Percentiles rank a stretch among this genome's conserved stretches.
Evolutionary conservation across 2,113 vertebrate species (phyloP).

Genomic region (Apodemus speciosus): DNA sequence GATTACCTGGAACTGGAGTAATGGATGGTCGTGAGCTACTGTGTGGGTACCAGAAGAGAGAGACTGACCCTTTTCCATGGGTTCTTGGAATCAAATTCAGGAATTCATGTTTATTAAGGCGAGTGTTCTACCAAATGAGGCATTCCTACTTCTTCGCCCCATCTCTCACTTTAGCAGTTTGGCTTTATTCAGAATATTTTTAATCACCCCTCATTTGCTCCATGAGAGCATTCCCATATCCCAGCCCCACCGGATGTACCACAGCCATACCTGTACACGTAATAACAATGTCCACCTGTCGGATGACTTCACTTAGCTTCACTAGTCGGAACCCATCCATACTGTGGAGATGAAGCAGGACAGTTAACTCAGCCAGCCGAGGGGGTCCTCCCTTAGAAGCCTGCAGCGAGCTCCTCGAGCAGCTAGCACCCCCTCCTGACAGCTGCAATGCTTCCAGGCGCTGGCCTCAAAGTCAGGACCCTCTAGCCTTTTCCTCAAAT

Average conservation of each 20-base stretch:
- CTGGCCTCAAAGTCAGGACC: not conserved
- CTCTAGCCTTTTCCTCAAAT: not conserved
- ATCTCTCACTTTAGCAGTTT: constrained; percentile 13
- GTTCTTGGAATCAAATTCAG: not conserved
- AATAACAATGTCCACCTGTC: constrained; percentile 98
- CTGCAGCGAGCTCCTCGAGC: not conserved
- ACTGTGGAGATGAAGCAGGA: constrained; percentile 82
- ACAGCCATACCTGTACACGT: constrained; percentile 93
- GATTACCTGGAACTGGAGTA: not conserved
- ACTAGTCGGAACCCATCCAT: constrained; percentile 99
- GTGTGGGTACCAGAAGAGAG: not conserved
- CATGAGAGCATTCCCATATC: not conserved
- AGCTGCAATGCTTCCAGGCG: not conserved
- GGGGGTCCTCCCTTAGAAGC: constrained; percentile 21
- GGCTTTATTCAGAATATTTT: constrained; percentile 43
- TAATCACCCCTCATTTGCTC: constrained; percentile 23
- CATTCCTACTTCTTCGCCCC: not conserved
- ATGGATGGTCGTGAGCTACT: too few relatives aligned
- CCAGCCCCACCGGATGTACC: not conserved
- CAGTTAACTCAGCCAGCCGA: not conserved
- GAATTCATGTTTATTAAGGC: not conserved
- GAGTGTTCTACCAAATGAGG: not conserved
- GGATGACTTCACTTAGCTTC: constrained; percentile 97
- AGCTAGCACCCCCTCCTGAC: constrained; percentile 23
- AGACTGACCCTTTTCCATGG: not conserved